Evolutionary conservation across 2,113 vertebrate genomes (phyloP), one percentile per base, ranked within the genome.

Genomic region (Pomatorhinus ruficollis): DNA sequence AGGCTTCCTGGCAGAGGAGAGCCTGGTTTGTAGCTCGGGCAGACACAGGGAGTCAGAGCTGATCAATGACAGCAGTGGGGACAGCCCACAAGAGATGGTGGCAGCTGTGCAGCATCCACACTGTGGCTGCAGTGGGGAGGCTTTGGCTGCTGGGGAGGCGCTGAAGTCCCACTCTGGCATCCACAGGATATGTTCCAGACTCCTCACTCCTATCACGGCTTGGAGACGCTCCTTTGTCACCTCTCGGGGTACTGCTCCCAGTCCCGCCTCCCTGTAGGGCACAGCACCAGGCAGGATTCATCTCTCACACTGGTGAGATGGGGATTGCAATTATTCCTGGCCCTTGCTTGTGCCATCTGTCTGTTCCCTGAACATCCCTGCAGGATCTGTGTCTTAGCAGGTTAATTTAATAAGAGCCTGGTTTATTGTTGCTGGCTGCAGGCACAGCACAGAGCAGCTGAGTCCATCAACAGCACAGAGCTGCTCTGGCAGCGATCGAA

Each of bases 321-420:
- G 30, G 44, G 42, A 68, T 60, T 71, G 52, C 40, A 49, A 74
- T 87, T 84, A 87, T 75, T 86, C 28, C 91, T 87, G 93, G 86
- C 47, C 76, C 8, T 53, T 56, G 72, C 87, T 60, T 45, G n/a
- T 91, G 89, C 87, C 91, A 75, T 93, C 95, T 94, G 47, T 24
- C 47, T 49, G 2, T 70, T 93, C 80, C 56, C 71, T 2, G 21
- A 93, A 69, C 54, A 45, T 61, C 95, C 76, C 90, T 93, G 72
- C 68, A 83, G 76, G 91, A 95, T 74, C 89, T 75, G 64, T 81
- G 54, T 71, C 91, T 93, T 88, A 80, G 90, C 89, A 92, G 79
- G 88, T 92, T 94, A 89, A 90, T 92, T 95, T 84, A 92, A 87
- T 94, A 92, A 87, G n/a, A 78, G 49, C 28, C 40, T 78, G 86